Evolutionary conservation across 92 coral and sea anemone genomes (phyloP).

Genomic region (Epizoanthus illoricatus): DNA sequence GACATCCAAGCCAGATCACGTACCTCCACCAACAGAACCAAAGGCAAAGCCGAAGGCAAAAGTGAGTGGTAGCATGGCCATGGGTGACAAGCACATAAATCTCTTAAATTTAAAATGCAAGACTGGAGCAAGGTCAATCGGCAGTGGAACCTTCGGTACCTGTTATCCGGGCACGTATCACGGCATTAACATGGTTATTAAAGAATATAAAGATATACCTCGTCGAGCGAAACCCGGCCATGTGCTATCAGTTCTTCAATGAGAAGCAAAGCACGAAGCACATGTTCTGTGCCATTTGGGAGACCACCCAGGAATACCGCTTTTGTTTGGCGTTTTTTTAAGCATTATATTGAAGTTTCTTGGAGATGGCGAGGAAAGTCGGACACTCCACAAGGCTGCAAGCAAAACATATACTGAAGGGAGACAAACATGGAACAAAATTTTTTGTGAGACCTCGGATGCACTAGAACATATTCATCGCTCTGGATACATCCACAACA

Average conservation of each 20-base stretch:
- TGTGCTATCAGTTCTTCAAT: not conserved
- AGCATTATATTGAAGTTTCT: slow-evolving; percentile 44
- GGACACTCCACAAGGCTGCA: not conserved
- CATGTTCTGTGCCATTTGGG: slow-evolving; percentile 26
- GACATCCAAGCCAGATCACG: too few species aligned
- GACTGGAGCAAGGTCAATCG: slow-evolving; percentile 25
- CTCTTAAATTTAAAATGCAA: not conserved
- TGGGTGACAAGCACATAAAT: too few species aligned
- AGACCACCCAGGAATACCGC: slow-evolving; percentile 54
- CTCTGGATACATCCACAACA: too few species aligned
- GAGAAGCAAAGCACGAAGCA: slow-evolving; percentile 38
- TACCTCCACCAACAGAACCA: too few species aligned
- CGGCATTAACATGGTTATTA: slow-evolving; percentile 44
- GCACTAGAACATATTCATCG: too few species aligned
- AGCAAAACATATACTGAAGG: too few species aligned
- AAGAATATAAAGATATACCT: slow-evolving; percentile 31
- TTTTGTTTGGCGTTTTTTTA: slow-evolving; percentile 44
- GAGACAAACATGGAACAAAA: too few species aligned
- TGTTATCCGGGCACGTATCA: slow-evolving; percentile 50
- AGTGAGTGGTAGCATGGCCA: too few species aligned
- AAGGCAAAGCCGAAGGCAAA: too few species aligned
- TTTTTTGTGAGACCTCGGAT: too few species aligned
- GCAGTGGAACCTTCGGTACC: slow-evolving; percentile 51
- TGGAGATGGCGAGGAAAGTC: not conserved
- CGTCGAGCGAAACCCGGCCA: not conserved